Percentiles rank a stretch among this genome's conserved stretches.
phyloP scores from a whole-genome alignment of 2,888 invertebrate species.

The Drosophila prostipennis region DNA sequence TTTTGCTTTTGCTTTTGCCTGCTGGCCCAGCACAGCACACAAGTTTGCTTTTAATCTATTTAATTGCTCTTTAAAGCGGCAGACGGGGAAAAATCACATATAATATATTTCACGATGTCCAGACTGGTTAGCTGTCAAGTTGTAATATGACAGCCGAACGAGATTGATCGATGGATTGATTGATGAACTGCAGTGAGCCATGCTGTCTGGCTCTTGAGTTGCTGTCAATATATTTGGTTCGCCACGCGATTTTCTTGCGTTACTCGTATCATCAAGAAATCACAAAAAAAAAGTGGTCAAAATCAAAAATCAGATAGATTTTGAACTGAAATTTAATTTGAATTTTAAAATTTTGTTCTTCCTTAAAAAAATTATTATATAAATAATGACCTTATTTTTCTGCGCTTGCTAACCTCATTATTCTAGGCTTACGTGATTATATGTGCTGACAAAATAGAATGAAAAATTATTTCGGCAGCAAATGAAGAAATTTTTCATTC shows the following conservation, averaged over 20 bases:
- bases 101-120: conserved; percentile 17
- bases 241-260: neutral
- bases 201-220: conserved; percentile 16
- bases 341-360: too few relatives aligned
- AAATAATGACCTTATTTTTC: neutral
- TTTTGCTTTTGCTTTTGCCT: conserved; percentile 7
- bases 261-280: too few relatives aligned
- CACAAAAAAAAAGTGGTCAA: too few relatives aligned
- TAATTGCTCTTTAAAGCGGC: conserved; percentile 13
- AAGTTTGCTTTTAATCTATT: conserved; percentile 16
- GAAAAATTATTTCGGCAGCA: conserved; percentile 36
- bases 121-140: conserved; percentile 25
- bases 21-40: neutral
- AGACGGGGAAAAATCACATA: conserved; percentile 1
- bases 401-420: neutral
- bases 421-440: conserved; percentile 4
- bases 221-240: conserved; percentile 10
- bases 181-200: conserved; percentile 8
- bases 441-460: conserved; percentile 20
- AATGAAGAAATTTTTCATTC: conserved; percentile 29
- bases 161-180: conserved; percentile 39
- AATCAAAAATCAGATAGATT: too few relatives aligned
- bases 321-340: too few relatives aligned
- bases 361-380: too few relatives aligned
- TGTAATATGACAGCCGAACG: conserved; percentile 39